phyloP scores from a whole-genome alignment of 1,140 invertebrate genomes.

The Whitmania pigra region DNA sequence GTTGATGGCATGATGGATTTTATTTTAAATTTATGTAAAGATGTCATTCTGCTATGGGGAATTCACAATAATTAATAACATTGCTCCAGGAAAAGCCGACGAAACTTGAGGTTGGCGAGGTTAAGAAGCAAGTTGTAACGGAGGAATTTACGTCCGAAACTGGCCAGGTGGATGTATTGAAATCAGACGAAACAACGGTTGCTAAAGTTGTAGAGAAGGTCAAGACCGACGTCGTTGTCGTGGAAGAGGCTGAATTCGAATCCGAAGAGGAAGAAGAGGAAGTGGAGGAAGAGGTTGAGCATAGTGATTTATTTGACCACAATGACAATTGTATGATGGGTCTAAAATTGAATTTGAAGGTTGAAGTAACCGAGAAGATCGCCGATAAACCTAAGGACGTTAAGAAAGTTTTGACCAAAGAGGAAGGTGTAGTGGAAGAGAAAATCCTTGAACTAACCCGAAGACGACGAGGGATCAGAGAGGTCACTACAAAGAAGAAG shows the following conservation, averaged over 20 bases:
- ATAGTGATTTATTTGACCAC: background rate
- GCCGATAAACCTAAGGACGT: background rate
- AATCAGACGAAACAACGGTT: constrained; percentile 2
- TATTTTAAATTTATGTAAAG: no score
- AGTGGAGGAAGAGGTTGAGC: constrained; percentile 11
- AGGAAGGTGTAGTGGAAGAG: background rate
- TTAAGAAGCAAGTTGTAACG: background rate
- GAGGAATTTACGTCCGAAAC: background rate
- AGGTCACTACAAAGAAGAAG: no score
- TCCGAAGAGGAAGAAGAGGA: constrained; percentile 16
- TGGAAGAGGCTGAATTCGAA: background rate
- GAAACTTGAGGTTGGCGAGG: no score
- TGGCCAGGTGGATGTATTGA: background rate
- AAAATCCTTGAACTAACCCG: no score
- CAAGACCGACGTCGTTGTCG: constrained; percentile 1
- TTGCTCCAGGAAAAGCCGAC: no score
- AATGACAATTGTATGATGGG: no score
- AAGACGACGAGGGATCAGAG: no score
- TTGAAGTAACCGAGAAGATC: background rate
- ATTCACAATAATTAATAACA: no score
- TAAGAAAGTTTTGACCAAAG: background rate
- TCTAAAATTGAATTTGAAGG: background rate
- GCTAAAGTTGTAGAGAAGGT: background rate
- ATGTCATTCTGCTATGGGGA: no score
- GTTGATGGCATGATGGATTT: no score